Conservation (phyloP, 2,888 invertebrate genomes). For the Punctoribates punctum region DNA sequence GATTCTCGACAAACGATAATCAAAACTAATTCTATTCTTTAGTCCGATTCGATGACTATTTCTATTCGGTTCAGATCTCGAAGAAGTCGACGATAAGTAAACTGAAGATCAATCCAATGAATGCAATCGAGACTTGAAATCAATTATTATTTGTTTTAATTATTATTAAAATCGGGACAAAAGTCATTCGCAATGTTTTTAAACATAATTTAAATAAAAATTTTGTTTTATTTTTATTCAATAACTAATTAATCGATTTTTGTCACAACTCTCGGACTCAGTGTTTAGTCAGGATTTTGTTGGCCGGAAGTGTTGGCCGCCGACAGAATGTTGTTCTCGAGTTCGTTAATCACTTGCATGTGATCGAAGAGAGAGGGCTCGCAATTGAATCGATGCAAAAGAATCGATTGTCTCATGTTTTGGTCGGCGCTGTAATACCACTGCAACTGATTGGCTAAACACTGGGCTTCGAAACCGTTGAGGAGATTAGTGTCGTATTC, state of each 20-base stretch:
- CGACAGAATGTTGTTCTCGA: constrained; percentile 34
- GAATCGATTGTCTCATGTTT: constrained; percentile 31
- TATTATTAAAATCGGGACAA: neutral
- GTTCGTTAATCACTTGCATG: constrained; percentile 39
- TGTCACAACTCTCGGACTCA: neutral
- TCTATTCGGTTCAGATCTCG: neutral
- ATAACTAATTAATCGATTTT: neutral
- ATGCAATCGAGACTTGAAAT: constrained; percentile 13
- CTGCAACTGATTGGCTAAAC: constrained; percentile 44
- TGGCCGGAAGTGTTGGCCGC: neutral
- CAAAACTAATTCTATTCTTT: neutral
- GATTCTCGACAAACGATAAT: neutral
- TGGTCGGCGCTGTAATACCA: constrained; percentile 40
- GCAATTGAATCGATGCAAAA: constrained; percentile 43
- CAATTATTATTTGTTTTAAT: neutral
- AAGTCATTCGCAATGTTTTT: neutral
- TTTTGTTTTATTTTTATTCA: neutral
- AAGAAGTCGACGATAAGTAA: constrained; percentile 11
- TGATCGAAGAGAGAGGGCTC: constrained; percentile 42
- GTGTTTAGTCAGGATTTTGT: no score
- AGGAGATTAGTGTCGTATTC: constrained; percentile 66
- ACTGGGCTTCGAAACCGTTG: constrained; percentile 40
- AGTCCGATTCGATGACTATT: constrained; percentile 4
- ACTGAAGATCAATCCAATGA: neutral
- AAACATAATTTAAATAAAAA: neutral